Conservation (phyloP, 1,140 invertebrate genomes). For the Pseudobourletiella spinata region DNA sequence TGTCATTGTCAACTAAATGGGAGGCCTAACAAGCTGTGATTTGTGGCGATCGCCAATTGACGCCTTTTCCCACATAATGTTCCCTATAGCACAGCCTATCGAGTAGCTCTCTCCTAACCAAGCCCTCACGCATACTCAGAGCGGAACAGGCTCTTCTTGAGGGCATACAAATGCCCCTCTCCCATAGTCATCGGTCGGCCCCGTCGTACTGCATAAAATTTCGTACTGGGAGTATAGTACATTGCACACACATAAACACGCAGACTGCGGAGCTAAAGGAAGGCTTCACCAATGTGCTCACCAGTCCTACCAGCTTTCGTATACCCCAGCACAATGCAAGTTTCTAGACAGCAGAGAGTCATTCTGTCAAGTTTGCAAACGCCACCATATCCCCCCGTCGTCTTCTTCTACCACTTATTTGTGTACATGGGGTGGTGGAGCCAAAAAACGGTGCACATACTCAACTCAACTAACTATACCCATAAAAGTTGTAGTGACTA, state of each 20-base stretch:
- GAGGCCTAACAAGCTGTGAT: constrained; percentile 23
- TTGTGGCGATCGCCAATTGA: constrained; percentile 21
- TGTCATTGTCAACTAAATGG: constrained; percentile 26
- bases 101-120: too few species aligned
- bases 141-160: neutral
- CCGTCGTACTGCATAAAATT: neutral
- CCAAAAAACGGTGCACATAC: neutral
- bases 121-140: too few species aligned
- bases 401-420: neutral
- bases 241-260: neutral
- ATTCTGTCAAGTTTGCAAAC: neutral
- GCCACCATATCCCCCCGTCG: neutral
- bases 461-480: neutral
- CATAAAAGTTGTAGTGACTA: neutral
- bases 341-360: neutral
- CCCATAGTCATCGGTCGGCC: neutral
- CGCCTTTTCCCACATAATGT: constrained; percentile 7
- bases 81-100: neutral
- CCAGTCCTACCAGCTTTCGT: too few species aligned
- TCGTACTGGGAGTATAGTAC: neutral
- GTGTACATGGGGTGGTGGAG: neutral
- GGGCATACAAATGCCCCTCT: neutral
- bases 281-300: too few species aligned
- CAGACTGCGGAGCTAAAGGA: too few species aligned
- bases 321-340: neutral